Evolutionary conservation across 2,113 vertebrate genomes (phyloP).

Genomic region (Neogale vison): DNA sequence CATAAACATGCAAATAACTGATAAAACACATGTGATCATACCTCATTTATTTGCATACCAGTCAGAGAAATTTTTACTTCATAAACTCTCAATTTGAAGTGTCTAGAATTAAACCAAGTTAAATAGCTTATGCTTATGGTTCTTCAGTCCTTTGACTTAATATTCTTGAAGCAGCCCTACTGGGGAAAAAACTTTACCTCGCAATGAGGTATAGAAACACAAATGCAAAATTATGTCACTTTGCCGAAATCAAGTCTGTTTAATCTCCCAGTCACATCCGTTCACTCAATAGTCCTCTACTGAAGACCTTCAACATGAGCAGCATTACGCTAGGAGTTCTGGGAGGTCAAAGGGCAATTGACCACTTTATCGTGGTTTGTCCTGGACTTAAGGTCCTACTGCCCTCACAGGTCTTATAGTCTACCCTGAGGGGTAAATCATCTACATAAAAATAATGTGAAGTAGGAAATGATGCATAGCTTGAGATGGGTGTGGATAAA

Average conservation of each 20-base stretch:
- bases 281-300: not conserved
- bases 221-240: not conserved
- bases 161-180: not conserved
- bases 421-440: not conserved
- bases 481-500: not conserved
- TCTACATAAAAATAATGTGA: not conserved
- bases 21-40: not conserved
- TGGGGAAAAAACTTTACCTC: not conserved
- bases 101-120: conserved; percentile 29
- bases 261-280: not conserved
- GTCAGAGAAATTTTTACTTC: not conserved
- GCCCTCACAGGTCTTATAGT: not conserved
- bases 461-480: not conserved
- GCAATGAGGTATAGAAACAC: not conserved
- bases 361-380: not conserved
- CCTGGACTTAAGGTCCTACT: not conserved
- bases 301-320: not conserved
- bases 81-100: not conserved
- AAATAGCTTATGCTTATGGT: not conserved
- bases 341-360: not conserved
- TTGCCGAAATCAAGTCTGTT: not conserved
- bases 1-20: not conserved
- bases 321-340: not conserved
- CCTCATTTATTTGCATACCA: not conserved
- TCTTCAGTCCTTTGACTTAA: not conserved